A percentile compares a stretch with the other conserved stretches of the same genome.
phyloP scores from a whole-genome alignment of 1,140 invertebrate species.

The Nilaparvata lugens region DNA sequence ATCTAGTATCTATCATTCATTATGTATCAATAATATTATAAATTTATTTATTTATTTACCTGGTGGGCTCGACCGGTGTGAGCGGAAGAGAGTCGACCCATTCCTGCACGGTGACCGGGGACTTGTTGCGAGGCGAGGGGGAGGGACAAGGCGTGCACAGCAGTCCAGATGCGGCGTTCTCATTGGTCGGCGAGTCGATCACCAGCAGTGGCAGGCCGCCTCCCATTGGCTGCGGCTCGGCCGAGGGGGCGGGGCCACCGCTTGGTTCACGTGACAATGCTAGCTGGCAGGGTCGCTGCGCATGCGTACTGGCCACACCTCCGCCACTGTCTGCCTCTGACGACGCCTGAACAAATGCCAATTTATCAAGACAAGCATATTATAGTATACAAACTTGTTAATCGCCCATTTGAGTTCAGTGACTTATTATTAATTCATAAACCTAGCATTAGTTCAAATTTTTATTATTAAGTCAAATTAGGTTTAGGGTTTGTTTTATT shows the following conservation, averaged over 20 bases:
- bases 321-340: neutral
- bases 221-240: slow-evolving; percentile 1
- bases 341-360: neutral
- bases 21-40: too few relatives aligned
- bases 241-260: neutral
- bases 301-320: neutral
- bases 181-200: neutral
- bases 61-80: slow-evolving; percentile 16
- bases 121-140: slow-evolving; percentile 27
- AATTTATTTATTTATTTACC: too few relatives aligned
- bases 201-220: neutral
- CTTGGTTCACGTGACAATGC: neutral
- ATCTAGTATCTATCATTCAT: too few relatives aligned
- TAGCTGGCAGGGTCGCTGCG: neutral
- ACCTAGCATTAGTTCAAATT: too few relatives aligned
- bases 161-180: neutral
- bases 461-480: too few relatives aligned
- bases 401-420: too few relatives aligned
- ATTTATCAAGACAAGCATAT: neutral
- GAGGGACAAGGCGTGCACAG: slow-evolving; percentile 3
- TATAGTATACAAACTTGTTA: too few relatives aligned
- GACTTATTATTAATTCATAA: too few relatives aligned
- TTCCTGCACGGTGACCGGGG: slow-evolving; percentile 33
- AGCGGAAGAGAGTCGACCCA: slow-evolving; percentile 32
- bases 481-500: too few relatives aligned